Percentiles rank a stretch among this genome's conserved stretches.
These are phyloP conservation scores for Myiozetetes cayanensis DNA, from an alignment of 2,113 vertebrate species.

Conservation along the genomic window DNA sequence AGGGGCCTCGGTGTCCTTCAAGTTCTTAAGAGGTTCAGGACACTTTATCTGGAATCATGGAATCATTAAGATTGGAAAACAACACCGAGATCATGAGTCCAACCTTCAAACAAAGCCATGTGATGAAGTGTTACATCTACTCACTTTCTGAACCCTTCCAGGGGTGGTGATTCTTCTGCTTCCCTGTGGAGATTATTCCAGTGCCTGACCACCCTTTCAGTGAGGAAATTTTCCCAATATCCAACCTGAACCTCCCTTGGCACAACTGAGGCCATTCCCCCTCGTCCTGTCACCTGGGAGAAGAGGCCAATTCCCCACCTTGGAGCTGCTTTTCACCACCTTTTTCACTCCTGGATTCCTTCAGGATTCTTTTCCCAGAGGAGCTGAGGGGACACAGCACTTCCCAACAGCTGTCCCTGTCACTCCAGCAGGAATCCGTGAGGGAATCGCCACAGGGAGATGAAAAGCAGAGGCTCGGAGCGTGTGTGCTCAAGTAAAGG, in stretches of 20 bases:
- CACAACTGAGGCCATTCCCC: background rate
- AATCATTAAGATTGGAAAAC: background rate
- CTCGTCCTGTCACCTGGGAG: background rate
- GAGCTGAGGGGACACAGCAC: background rate
- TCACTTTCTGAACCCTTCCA: rapidly evolving
- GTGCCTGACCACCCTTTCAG: background rate
- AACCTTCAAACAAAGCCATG: no score
- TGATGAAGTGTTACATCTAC: background rate
- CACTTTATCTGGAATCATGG: rapidly evolving
- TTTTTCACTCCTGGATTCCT: background rate
- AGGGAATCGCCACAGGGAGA: background rate
- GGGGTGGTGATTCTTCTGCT: background rate
- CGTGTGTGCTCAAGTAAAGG: slow-evolving; percentile 63
- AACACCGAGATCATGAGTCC: no score
- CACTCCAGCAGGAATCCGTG: background rate
- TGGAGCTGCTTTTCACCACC: no score
- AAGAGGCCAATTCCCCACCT: background rate
- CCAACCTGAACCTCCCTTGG: background rate
- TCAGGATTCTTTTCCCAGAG: background rate
- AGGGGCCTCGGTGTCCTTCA: rapidly evolving
- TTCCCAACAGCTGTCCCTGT: background rate
- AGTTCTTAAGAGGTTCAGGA: background rate
- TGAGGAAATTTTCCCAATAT: background rate
- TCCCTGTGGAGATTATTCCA: background rate
- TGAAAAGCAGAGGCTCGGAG: slow-evolving; percentile 24